These are phyloP conservation scores for Colossoma macropomum DNA, from an alignment of 2,113 vertebrate genomes.

Conservation along the genomic window DNA sequence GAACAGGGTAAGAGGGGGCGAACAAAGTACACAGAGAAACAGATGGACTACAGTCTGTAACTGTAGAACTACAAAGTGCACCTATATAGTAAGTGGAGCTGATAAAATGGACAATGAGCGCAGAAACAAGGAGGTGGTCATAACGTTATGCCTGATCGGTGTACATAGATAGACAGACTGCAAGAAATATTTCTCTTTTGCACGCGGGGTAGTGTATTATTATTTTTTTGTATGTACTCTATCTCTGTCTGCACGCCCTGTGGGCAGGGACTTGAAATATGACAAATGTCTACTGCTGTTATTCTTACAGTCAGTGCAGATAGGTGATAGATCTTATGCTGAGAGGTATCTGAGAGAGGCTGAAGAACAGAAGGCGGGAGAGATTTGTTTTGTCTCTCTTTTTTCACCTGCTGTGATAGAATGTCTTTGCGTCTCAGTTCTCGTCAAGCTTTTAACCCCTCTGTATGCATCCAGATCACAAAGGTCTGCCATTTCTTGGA, in stretches of 20 bases:
- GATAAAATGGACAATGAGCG: too few species aligned
- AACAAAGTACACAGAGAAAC: too few species aligned
- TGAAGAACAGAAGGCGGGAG: background rate
- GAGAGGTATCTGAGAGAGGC: background rate
- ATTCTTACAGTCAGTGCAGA: background rate
- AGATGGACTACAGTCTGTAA: too few species aligned
- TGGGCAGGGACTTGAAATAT: background rate
- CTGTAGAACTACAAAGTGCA: too few species aligned
- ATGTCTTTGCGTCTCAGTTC: background rate
- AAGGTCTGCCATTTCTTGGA: too few species aligned
- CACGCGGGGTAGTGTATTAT: background rate
- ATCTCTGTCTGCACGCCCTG: background rate
- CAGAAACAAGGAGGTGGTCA: too few species aligned
- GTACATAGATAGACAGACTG: too few species aligned
- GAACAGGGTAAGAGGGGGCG: too few species aligned
- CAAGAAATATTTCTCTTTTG: too few species aligned
- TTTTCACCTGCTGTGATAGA: background rate
- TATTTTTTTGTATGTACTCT: background rate
- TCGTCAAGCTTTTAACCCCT: background rate
- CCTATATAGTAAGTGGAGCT: too few species aligned
- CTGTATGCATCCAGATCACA: too few species aligned
- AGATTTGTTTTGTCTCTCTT: background rate
- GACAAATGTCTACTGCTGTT: slow-evolving; percentile 7
- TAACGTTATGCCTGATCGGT: too few species aligned
- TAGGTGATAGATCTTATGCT: background rate